A percentile compares a stretch with the other conserved stretches of the same genome.
Evolutionary conservation across 2,113 vertebrate species (phyloP).

Genomic region (Pteropus alecto): DNA sequence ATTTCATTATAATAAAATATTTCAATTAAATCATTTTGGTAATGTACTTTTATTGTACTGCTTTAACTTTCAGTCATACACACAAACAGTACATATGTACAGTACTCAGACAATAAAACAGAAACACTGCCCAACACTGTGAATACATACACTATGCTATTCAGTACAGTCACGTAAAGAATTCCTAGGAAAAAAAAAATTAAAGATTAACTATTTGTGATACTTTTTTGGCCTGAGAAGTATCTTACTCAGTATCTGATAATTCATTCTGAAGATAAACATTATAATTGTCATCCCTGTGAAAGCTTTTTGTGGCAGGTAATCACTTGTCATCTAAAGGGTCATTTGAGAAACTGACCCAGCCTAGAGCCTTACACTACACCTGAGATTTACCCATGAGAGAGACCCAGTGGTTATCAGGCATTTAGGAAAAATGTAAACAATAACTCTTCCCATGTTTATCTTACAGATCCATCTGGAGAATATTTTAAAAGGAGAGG

Average conservation of each 20-base stretch:
- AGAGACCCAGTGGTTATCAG: background rate
- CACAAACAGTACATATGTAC: background rate
- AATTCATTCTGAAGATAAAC: background rate
- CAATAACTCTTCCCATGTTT: background rate
- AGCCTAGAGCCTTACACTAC: background rate
- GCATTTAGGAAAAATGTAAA: background rate
- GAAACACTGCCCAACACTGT: background rate
- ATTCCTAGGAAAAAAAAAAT: background rate
- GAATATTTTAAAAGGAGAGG: background rate
- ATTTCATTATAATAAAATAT: too few relatives aligned
- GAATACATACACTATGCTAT: background rate
- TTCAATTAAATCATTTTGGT: background rate
- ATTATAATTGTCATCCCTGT: background rate
- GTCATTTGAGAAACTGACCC: background rate
- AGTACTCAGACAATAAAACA: background rate
- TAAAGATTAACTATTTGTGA: background rate
- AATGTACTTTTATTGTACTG: background rate
- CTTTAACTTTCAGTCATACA: background rate
- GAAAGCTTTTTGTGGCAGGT: constrained; percentile 4
- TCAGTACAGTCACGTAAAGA: background rate
- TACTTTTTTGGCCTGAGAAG: background rate
- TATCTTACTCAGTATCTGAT: background rate
- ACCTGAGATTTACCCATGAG: background rate
- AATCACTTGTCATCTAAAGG: background rate
- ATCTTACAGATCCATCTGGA: background rate